These are phyloP conservation scores for Schizotus pectinicornis DNA, from an alignment of 2,888 invertebrate species.

Conservation along the genomic window DNA sequence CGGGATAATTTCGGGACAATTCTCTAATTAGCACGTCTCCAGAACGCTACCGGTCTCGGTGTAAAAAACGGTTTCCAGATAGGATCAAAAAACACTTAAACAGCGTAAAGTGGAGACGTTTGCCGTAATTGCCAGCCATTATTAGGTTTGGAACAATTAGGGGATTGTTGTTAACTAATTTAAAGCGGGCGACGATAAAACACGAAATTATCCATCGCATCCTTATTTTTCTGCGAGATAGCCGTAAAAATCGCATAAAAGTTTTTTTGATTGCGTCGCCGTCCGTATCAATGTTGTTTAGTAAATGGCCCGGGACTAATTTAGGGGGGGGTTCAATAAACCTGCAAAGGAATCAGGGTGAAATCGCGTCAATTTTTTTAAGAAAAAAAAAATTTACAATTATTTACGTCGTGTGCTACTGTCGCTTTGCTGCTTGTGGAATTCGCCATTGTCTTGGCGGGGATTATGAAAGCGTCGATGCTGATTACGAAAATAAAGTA, in stretches of 20 bases:
- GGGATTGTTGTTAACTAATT: too few relatives aligned
- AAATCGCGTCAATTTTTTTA: too few relatives aligned
- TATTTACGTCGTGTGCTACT: neutral
- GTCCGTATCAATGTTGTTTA: conserved; percentile 13
- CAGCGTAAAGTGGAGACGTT: too few relatives aligned
- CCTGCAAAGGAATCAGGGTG: neutral
- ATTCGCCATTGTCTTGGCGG: conserved; percentile 20
- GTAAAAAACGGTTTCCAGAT: too few relatives aligned
- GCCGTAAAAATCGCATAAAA: conserved; percentile 19
- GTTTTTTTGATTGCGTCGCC: conserved; percentile 6
- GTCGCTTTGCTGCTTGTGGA: conserved; percentile 6
- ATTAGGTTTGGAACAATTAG: too few relatives aligned
- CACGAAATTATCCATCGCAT: conserved; percentile 15
- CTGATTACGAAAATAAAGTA: conserved; percentile 17
- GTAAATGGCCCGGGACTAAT: conserved; percentile 10
- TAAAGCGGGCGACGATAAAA: conserved; percentile 2
- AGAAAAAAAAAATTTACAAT: too few relatives aligned
- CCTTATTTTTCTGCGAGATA: conserved; percentile 10
- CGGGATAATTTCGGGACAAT: too few relatives aligned
- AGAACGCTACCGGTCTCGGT: too few relatives aligned
- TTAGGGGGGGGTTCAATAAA: conserved; percentile 18
- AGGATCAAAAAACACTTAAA: too few relatives aligned
- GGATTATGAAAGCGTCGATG: conserved; percentile 23
- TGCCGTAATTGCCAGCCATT: too few relatives aligned
- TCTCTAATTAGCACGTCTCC: too few relatives aligned